Evolutionary conservation across 2,113 vertebrate genomes (phyloP).

Genomic region (Orthonyx spaldingii): DNA sequence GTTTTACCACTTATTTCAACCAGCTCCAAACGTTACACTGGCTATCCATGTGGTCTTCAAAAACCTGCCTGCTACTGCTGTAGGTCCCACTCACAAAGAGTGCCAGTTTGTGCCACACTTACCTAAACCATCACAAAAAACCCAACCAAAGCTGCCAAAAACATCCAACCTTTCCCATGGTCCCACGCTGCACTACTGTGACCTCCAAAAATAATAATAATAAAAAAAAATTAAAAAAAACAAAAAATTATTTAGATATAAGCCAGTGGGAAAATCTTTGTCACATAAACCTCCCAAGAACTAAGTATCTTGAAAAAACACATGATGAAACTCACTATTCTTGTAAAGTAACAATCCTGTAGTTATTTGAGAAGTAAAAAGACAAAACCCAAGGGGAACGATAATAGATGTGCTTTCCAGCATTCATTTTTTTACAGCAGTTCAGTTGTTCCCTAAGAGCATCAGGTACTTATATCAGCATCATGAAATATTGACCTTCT

Average conservation of each 20-base stretch:
- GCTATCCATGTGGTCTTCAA: neutral
- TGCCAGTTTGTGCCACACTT: neutral
- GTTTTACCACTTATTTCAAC: neutral
- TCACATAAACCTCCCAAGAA: neutral
- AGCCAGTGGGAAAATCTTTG: neutral
- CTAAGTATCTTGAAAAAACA: neutral
- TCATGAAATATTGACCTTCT: neutral
- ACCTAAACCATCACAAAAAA: neutral
- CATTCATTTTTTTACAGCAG: neutral
- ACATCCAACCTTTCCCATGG: neutral
- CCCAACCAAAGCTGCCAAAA: neutral
- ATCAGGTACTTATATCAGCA: slow-evolving; percentile 1
- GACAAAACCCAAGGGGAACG: neutral
- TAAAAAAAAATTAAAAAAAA: neutral
- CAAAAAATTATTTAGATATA: neutral
- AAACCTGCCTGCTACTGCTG: neutral
- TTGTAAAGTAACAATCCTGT: neutral
- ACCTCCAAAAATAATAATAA: neutral
- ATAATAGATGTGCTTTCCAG: neutral
- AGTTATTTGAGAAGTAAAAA: neutral
- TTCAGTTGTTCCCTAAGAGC: neutral
- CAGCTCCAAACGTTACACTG: neutral
- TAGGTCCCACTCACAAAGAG: neutral
- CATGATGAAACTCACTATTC: neutral
- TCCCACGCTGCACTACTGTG: neutral